Conservation (phyloP, 23 tunicate species). For the Pegea sp. region DNA sequence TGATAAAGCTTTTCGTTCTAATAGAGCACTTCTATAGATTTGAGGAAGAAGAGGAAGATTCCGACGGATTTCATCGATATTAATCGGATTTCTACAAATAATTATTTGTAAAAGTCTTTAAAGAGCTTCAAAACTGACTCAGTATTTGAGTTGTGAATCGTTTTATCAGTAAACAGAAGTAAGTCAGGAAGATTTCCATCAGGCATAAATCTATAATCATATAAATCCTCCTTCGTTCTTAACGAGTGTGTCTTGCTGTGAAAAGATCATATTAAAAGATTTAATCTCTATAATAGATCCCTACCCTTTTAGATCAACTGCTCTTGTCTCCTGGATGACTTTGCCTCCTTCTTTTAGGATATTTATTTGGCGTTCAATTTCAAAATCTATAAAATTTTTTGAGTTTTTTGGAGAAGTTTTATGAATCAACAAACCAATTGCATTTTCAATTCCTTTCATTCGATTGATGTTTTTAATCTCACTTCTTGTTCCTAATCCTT, state of each 20-base stretch:
- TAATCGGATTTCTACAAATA: no score
- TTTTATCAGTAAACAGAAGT: constrained; percentile 13
- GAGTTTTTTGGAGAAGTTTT: not conserved
- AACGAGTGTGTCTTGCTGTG: constrained; percentile 32
- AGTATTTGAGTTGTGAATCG: constrained; percentile 4
- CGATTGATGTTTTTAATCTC: constrained; percentile 80
- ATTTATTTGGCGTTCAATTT: constrained; percentile 32
- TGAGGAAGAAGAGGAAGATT: constrained; percentile 18
- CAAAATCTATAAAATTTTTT: constrained; percentile 22
- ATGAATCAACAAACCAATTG: constrained; percentile 16
- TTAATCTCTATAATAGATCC: not conserved
- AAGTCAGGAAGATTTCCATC: constrained; percentile 79
- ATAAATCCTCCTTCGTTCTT: constrained; percentile 44
- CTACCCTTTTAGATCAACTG: constrained; percentile 21
- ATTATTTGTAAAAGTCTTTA: no score
- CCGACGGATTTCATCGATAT: constrained; percentile 26
- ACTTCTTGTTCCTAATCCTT: constrained; percentile 31
- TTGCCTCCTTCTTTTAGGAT: constrained; percentile 21
- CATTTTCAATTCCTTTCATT: constrained; percentile 18
- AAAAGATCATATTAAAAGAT: not conserved
- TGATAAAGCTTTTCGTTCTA: no score
- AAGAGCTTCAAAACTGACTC: no score
- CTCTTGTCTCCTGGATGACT: constrained; percentile 65
- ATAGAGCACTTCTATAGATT: no score
- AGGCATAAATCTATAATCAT: constrained; percentile 89